Evolutionary conservation across 2,888 invertebrate genomes (phyloP), one percentile per base, ranked within the genome.

Genomic region (Andricus curvator): DNA sequence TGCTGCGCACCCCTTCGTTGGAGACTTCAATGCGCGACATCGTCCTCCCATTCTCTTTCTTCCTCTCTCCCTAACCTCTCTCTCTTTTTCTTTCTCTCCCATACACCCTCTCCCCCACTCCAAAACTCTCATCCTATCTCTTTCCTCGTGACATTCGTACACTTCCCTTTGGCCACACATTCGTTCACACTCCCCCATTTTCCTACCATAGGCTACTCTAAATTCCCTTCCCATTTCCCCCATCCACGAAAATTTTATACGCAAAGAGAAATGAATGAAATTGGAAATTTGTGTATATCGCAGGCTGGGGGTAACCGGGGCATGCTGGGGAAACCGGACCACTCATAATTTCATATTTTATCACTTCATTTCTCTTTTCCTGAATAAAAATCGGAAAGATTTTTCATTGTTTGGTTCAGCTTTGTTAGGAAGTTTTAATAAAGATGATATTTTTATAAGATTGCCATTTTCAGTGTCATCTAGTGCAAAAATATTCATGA

Each of bases 11-110:
- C 74, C 74, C 74, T 74, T 74, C 51, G 74, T 87, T 86, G 90
- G 92, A 92, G 92, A 92, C 88, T 92, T 93, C 88, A 90, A 92
- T 88, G 92, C 92, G 88, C 88, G 91, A 90, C 88, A 88, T 83
- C 84, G 79, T 84, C 84, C 85, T 83, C 83, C 82, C 76, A 82
- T 84, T 85, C 83, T 84, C 86, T 84, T 83, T 84, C 85, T 78
- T 82, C 78, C 80, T 85, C 77, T 78, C 81, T 78, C 83, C 77
- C 83, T 83, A 84, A 82, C 85, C 83, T 85, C 86, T 84, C 83
- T 84, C 85, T 81, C 83, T 83, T 85, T 83, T 78, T 83, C 82
- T 79, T 83, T 85, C 81, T 85, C 83, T 83, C 83, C 82, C 82
- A 81, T 84, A 81, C 83, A 79, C 74, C 83, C 85, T 48, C 82